Conservation (phyloP, 1,140 invertebrate genomes). For the Tribolium madens region DNA sequence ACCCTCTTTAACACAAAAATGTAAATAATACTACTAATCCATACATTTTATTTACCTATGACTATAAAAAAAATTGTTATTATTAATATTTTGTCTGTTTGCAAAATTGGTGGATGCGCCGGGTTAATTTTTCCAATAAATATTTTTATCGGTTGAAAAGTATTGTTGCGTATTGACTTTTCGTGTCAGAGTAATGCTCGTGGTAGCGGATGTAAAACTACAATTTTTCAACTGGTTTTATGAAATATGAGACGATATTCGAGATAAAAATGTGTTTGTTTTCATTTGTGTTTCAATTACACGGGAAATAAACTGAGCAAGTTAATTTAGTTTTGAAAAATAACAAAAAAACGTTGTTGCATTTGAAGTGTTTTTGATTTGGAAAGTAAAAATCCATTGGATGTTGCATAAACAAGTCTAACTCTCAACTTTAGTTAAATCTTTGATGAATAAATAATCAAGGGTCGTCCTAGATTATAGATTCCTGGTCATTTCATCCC, state of each 20-base stretch:
- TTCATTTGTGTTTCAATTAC: neutral
- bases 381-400: no score
- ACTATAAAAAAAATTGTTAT: no score
- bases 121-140: no score
- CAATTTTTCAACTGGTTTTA: neutral
- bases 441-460: neutral
- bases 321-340: neutral
- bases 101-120: no score
- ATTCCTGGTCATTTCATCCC: neutral
- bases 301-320: neutral
- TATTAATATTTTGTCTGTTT: no score
- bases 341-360: neutral
- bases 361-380: no score
- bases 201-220: neutral
- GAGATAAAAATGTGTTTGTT: neutral
- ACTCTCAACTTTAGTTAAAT: neutral
- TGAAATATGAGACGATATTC: neutral
- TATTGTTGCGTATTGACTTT: neutral
- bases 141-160: neutral
- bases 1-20: no score
- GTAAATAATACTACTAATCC: no score
- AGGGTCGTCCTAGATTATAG: neutral
- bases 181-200: neutral
- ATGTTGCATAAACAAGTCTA: no score
- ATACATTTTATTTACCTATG: no score